Evolutionary conservation across 2,797 vertebrate genomes (phyloP).

Genomic region (Lagocephalus sceleratus): DNA sequence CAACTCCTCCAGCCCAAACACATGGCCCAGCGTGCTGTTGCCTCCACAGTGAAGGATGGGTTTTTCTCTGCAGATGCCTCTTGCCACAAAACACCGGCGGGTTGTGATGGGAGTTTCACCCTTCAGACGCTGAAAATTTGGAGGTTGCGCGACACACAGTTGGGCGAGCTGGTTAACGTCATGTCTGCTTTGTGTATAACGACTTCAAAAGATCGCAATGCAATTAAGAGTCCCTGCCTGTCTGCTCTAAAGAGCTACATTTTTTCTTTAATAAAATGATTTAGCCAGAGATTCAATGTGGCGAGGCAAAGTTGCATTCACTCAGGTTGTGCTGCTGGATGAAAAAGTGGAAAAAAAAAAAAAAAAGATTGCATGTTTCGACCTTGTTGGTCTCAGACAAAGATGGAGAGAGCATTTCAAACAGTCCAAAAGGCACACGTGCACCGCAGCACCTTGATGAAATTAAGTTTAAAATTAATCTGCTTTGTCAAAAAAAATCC

Average conservation of each 20-base stretch:
- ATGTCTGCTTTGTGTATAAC: no score
- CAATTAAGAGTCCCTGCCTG: background rate
- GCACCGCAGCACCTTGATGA: slow-evolving; percentile 10
- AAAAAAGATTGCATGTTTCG: no score
- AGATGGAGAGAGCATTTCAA: slow-evolving; percentile 23
- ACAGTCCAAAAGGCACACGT: slow-evolving; percentile 18
- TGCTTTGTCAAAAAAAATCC: background rate
- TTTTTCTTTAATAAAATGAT: no score
- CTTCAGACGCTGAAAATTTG: no score
- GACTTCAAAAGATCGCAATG: no score
- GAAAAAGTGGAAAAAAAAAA: background rate
- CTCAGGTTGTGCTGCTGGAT: background rate
- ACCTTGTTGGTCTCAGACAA: slow-evolving; percentile 25
- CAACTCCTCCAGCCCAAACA: slow-evolving; percentile 9
- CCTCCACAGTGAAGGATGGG: slow-evolving; percentile 34
- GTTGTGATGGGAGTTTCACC: slow-evolving; percentile 30
- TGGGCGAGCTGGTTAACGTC: slow-evolving; percentile 19
- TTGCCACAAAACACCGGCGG: slow-evolving; percentile 4
- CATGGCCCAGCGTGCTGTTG: slow-evolving; percentile 27
- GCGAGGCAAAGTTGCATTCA: slow-evolving; percentile 1
- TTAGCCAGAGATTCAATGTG: background rate
- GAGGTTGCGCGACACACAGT: slow-evolving; percentile 21
- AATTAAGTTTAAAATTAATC: slow-evolving; percentile 4
- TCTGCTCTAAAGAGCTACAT: no score
- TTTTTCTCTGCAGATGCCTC: slow-evolving; percentile 40